phyloP scores from a whole-genome alignment of 2,797 vertebrate species.

The Enteromius mattozi region DNA sequence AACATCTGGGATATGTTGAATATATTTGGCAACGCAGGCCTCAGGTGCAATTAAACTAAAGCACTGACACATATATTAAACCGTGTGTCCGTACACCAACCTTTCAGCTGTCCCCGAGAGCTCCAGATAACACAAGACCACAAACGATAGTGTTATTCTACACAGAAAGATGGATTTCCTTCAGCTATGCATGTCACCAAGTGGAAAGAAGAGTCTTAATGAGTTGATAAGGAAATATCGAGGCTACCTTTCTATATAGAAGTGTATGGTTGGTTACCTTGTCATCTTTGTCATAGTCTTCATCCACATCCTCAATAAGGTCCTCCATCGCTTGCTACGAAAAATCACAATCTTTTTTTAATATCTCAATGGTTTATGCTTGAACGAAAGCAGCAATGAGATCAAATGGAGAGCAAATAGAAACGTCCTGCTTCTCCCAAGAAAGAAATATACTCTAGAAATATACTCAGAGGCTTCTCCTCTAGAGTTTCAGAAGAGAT shows the following conservation, averaged over 20 bases:
- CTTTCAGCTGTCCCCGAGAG: constrained; percentile 69
- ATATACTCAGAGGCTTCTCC: neutral
- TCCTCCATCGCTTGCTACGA: constrained; percentile 86
- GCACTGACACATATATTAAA: constrained; percentile 84
- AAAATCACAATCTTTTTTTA: neutral
- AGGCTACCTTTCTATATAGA: neutral
- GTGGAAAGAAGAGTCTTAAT: neutral
- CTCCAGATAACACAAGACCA: constrained; percentile 57
- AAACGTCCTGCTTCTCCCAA: neutral
- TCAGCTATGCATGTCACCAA: neutral
- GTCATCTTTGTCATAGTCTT: constrained; percentile 93
- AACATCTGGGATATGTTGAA: constrained; percentile 83
- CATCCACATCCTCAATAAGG: constrained; percentile 91
- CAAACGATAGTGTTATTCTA: constrained; percentile 30
- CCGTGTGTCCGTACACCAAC: constrained; percentile 73
- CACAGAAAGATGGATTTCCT: constrained; percentile 10
- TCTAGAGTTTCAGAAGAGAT: neutral
- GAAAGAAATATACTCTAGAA: neutral
- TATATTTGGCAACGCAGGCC: constrained; percentile 74
- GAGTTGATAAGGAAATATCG: neutral
- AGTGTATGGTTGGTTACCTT: constrained; percentile 77
- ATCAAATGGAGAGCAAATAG: neutral
- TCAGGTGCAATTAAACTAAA: constrained; percentile 83
- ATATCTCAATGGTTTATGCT: neutral
- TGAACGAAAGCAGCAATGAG: neutral